Base-by-base conservation (phyloP, 2,797 vertebrate species). In the Danio tinwini region DNA sequence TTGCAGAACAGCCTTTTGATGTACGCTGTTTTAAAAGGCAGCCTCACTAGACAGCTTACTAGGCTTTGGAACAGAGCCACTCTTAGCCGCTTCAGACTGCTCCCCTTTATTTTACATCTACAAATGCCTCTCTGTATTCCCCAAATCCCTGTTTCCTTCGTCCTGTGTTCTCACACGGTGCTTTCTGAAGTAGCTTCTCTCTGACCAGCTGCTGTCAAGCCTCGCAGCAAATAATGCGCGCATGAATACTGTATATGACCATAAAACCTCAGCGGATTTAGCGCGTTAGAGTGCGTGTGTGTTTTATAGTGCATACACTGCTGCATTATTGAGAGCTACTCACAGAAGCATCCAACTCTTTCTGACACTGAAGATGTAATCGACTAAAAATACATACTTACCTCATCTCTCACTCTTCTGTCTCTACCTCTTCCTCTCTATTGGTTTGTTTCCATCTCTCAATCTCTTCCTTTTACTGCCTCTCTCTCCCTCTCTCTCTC, bases 271-370 rank as follows among this genome's bases (percentile, higher is more conserved):
- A 44, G 70, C 17, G 84, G 78, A 59, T 85, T 16, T 78, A 78
- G 55, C 47, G 49, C 29, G 40, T 70, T 49, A 71, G 63, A 67
- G 73, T 65, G 74, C 76, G 64, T 52, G 50, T 74, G 53, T 49
- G 82, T 68, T 82, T 84, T 86, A 72, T 83, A 79, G 81, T 84
- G 74, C 83, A 67, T 86, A 76, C 67, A 19, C 78, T 79, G 71
- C 76, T 86, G 76, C 83, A 86, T 86, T 86, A 86, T 86, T 86
- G 72, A 86, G 77, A 74, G 19, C 82, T 70, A 69, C 85, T 86
- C 85, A 82, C 78, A 81, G 78, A 81, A 4, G 74, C 82, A 82
- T 81, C 82, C 78, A 70, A 77, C 74, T 81, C 82, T 75, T 82
- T 84, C 78, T 82, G 82, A 81, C 85, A 76, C 55, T 10, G 45